Percentiles rank a stretch among this genome's conserved stretches.
Conservation (phyloP, 2,113 vertebrate species). For the Polypterus bichir region DNA sequence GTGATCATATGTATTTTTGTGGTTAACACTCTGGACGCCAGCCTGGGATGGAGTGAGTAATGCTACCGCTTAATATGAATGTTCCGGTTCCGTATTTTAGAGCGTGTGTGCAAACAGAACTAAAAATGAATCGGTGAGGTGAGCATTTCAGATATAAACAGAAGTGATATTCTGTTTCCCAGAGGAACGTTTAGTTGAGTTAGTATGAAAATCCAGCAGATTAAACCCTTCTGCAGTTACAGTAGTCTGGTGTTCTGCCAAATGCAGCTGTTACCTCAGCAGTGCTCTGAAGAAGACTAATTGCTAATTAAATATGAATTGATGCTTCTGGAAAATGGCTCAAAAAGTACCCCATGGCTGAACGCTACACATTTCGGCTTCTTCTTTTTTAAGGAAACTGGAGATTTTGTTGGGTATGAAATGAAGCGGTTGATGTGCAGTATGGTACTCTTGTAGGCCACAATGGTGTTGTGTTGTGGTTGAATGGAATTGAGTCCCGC, state of each 20-base stretch:
- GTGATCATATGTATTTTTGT: too few species aligned
- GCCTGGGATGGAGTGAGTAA: too few species aligned
- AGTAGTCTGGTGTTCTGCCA: background rate
- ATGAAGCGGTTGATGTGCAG: too few species aligned
- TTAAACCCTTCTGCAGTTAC: conserved; percentile 8
- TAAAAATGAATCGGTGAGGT: too few species aligned
- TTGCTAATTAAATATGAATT: conserved; percentile 15
- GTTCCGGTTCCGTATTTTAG: too few species aligned
- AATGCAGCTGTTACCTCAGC: conserved; percentile 1
- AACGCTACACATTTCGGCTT: background rate
- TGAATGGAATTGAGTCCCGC: too few species aligned
- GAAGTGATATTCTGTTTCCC: background rate
- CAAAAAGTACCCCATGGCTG: conserved; percentile 4
- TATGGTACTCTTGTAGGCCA: too few species aligned
- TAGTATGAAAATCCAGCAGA: background rate
- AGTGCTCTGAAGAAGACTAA: conserved; percentile 11
- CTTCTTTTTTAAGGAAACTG: conserved; percentile 7
- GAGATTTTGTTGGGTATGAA: background rate
- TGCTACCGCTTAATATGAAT: too few species aligned
- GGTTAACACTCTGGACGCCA: too few species aligned
- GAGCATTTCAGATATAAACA: too few species aligned
- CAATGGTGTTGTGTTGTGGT: too few species aligned
- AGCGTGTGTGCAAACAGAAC: too few species aligned
- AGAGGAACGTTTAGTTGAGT: background rate
- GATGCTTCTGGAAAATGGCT: conserved; percentile 2